phyloP scores from a whole-genome alignment of 2,888 invertebrate species.

The Diloba caeruleocephala region DNA sequence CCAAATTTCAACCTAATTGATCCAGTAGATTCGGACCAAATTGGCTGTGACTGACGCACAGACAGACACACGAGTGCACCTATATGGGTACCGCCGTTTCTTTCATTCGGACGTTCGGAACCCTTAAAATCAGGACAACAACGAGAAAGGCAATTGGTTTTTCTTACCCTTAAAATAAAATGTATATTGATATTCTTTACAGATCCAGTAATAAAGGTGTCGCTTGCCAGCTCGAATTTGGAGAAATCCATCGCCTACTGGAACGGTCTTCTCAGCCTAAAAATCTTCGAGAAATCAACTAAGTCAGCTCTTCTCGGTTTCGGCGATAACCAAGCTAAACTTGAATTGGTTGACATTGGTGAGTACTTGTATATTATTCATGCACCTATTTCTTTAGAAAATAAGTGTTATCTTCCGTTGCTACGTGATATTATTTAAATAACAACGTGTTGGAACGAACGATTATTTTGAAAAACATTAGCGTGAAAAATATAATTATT shows the following conservation, averaged over 20 bases:
- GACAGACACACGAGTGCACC: too few relatives aligned
- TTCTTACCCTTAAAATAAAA: too few relatives aligned
- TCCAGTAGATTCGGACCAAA: too few relatives aligned
- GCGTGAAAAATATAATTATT: too few relatives aligned
- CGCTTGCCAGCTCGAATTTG: constrained; percentile 93
- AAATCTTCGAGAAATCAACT: constrained; percentile 90
- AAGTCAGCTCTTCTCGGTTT: constrained; percentile 92
- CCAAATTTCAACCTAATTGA: too few relatives aligned
- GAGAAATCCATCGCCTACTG: constrained; percentile 94
- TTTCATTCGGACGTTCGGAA: too few relatives aligned
- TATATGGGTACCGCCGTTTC: too few relatives aligned
- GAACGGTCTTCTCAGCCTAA: constrained; percentile 93
- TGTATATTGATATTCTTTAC: too few relatives aligned
- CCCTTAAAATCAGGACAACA: too few relatives aligned
- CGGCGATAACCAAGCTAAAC: constrained; percentile 91
- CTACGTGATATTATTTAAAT: constrained; percentile 16
- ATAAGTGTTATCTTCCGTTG: not conserved
- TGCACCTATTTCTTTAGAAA: not conserved
- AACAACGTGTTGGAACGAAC: constrained; percentile 8
- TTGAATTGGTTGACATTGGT: constrained; percentile 94
- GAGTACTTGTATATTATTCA: constrained; percentile 55
- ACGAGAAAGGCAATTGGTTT: too few relatives aligned
- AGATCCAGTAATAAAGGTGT: constrained; percentile 95
- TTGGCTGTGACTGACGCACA: too few relatives aligned
- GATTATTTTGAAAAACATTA: too few relatives aligned